Base-by-base conservation (phyloP, 2,888 invertebrate species). In the Polia nebulosa region DNA sequence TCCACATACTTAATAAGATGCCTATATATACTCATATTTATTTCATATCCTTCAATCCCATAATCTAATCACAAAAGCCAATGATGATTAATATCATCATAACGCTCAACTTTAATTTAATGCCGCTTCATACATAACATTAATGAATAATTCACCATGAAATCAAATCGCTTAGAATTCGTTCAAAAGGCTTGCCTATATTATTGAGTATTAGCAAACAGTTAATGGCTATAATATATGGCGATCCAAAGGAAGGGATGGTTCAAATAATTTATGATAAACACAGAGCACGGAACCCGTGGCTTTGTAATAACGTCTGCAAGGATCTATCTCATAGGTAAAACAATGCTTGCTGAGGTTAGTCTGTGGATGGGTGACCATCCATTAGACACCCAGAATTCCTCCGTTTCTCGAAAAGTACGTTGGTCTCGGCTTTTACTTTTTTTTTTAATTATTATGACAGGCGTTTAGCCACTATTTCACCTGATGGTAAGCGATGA, bases 141-240 rank as follows among this genome's bases (percentile, higher is more conserved):
- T 67, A 80, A 76, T 82, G 74, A 81, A 78, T 82, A 74, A 84
- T 79, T 82, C 70, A 74, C 68, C 70, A 74, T 79, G 67, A 82
- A 76, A 82, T 82, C 78, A 72, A 80, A 70, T 59, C 53, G 73
- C 73, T 84, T 84, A 61, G 44, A 83, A 83, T 73, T 73, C 58
- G 74, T 53, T 74, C 78, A 72, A 72, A 69, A 74, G 66, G 57
- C 62, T 59, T 63, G 70, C 79, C 64, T 61, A 72, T 68, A 60
- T 70, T 17, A 60, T 22, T 45, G 56, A 47, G 62, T 45, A 61
- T 82, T 83, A 53, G 78, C 45, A 72, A 66, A 78, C 53, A 52
- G 34, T 64, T 78, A 74, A 81, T 80, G 53, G 56, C 22, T 3
- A 8, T 78, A 36, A 72, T 74, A 72, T 82, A 84, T 71, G 65